Conservation (phyloP, 2,888 invertebrate genomes). For the Timema cristinae region DNA sequence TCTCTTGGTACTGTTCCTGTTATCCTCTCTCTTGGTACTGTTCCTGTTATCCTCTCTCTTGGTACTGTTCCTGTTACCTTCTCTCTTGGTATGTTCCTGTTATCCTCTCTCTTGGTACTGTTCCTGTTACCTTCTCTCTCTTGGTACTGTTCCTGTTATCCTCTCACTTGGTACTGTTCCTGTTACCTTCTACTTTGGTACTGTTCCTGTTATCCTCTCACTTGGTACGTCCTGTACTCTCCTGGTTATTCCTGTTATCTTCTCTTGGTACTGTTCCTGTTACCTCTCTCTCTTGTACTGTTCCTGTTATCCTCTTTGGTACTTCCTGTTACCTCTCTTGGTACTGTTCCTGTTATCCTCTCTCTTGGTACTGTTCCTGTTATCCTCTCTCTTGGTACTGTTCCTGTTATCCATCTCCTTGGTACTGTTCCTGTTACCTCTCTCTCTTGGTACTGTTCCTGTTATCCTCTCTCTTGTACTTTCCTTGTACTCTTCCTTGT, state of each 20-base stretch:
- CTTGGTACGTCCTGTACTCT: background rate
- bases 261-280: background rate
- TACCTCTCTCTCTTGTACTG: background rate
- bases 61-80: background rate
- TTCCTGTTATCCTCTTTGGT: background rate
- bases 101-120: background rate
- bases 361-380: background rate
- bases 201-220: background rate
- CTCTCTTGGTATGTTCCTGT: too few relatives aligned
- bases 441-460: background rate
- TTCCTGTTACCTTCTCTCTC: background rate
- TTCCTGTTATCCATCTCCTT: background rate
- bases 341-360: too few relatives aligned
- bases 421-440: background rate
- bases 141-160: background rate
- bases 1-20: background rate
- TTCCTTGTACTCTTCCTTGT: background rate
- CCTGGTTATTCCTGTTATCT: too few relatives aligned
- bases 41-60: background rate
- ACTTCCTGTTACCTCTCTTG: too few relatives aligned
- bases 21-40: background rate
- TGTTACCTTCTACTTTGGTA: background rate
- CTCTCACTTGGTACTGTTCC: background rate
- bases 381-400: background rate
- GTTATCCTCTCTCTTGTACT: background rate